These are phyloP conservation scores for Dasyurus viverrinus DNA, from an alignment of 2,113 vertebrate genomes.

Conservation along the genomic window DNA sequence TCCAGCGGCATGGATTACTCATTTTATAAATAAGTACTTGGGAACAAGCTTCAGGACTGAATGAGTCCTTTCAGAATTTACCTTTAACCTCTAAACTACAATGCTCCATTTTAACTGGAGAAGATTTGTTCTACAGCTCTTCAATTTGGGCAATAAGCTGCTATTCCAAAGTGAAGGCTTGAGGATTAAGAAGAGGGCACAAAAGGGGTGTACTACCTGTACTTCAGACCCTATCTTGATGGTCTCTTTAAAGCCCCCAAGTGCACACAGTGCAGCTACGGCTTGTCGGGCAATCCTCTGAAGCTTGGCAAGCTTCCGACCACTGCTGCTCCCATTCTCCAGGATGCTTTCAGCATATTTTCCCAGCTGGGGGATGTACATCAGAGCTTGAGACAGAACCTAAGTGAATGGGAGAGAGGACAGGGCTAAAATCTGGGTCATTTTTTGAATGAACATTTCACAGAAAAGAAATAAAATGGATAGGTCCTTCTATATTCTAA, in stretches of 20 bases:
- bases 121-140: not conserved
- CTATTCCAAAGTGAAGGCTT: rapidly evolving
- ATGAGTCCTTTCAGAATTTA: not conserved
- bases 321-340: constrained; percentile 95
- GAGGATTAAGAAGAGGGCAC: not conserved
- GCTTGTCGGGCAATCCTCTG: constrained; percentile 97
- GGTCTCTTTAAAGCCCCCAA: constrained; percentile 98
- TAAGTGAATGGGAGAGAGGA: constrained; percentile 69
- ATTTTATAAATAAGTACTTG: not conserved
- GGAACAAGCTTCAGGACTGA: not conserved
- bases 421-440: not conserved
- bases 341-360: constrained; percentile 97
- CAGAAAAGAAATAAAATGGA: not conserved
- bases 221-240: constrained; percentile 99
- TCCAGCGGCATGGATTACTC: not conserved
- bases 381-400: constrained; percentile 96
- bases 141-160: not conserved
- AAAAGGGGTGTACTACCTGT: constrained; percentile 86
- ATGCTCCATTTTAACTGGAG: not conserved
- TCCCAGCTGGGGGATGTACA: constrained; percentile 98
- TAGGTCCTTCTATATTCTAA: not conserved
- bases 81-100: not conserved
- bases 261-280: constrained; percentile 95
- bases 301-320: constrained; percentile 94
- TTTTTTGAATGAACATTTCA: not conserved